Base-by-base conservation (phyloP, 2,888 invertebrate species). In the Drosophila lutescens region DNA sequence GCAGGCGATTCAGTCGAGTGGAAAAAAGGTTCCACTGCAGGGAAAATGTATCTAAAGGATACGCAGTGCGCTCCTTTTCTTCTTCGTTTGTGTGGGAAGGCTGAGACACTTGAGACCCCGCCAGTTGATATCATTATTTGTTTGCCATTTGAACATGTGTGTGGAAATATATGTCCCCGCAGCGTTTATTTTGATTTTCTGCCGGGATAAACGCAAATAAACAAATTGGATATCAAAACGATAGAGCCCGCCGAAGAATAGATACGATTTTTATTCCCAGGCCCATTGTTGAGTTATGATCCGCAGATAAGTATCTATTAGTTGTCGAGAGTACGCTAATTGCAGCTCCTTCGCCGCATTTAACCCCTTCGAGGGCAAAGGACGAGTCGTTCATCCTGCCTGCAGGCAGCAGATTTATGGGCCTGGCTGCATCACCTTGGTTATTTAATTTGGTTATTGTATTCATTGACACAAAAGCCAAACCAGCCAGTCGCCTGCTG, bases 371-470 rank as follows among this genome's bases (percentile, higher is more conserved):
- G 17, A 26, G 3, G 20, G 20, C 17, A 17, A 17, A 23, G 12
- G 41, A 46, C 6, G 26, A 30, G 30, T 26, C 50, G 46, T 20
- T 26, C 50, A 41, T 20, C 44, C 36, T 26, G 49, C 55, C 59
- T 47, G 51, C 47, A 50, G 57, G 53, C 38, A 41, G 43, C 57
- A 47, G 23, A 50, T 73, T 71, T 70, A 69, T 59, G 50, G 58
- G 41, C 63, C 65, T 63, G 59, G 61, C 66, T 76, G 79, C 80
- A 88, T 90, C 77, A 77, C 89, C 87, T 87, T 86, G 89, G 88
- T 80, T 88, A 88, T 88, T 89, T 89, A 89, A 90, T 89, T 89
- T 91, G 84, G 91, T 90, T 91, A 91, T 91, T 91, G 91, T 91
- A 91, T 91, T 91, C 91, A 91, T 91, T 91, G 90, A 84, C 81